Evolutionary conservation across 2,888 invertebrate genomes (phyloP).

Genomic region (Zaprionus lineosus): DNA sequence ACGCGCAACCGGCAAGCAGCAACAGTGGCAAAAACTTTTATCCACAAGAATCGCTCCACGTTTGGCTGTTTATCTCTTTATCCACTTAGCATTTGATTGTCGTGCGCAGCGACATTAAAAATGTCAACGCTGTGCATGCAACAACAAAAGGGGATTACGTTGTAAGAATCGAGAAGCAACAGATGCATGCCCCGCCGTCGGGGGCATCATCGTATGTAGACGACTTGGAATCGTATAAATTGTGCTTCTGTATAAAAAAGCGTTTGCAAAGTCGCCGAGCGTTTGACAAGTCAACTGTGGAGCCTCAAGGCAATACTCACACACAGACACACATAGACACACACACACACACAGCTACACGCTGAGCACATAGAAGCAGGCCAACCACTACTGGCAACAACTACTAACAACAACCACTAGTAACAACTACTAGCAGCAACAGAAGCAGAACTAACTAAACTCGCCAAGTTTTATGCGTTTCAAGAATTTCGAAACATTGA

Average conservation of each 20-base stretch:
- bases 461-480: conserved; percentile 66
- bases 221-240: conserved; percentile 1
- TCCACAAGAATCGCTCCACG: conserved; percentile 24
- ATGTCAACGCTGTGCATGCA: conserved; percentile 43
- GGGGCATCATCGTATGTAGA: conserved; percentile 10
- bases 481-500: conserved; percentile 72
- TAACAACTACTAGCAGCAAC: conserved; percentile 17
- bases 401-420: conserved; percentile 28
- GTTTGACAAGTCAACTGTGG: conserved; percentile 72
- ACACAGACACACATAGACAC: conserved; percentile 19
- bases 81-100: conserved; percentile 54
- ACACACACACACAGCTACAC: conserved; percentile 14
- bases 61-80: conserved; percentile 27
- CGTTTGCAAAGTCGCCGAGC: conserved; percentile 41
- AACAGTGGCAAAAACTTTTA: conserved; percentile 28
- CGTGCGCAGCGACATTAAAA: conserved; percentile 49
- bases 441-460: conserved; percentile 65
- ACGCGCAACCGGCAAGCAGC: too few relatives aligned
- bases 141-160: conserved; percentile 8
- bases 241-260: conserved; percentile 1
- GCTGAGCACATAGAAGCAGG: conserved; percentile 41
- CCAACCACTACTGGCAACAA: conserved; percentile 41
- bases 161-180: conserved; percentile 26
- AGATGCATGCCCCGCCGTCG: conserved; percentile 6
- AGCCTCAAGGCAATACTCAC: conserved; percentile 57